These are phyloP conservation scores for Acronicta aceris DNA, from an alignment of 2,888 invertebrate genomes.

Conservation along the genomic window DNA sequence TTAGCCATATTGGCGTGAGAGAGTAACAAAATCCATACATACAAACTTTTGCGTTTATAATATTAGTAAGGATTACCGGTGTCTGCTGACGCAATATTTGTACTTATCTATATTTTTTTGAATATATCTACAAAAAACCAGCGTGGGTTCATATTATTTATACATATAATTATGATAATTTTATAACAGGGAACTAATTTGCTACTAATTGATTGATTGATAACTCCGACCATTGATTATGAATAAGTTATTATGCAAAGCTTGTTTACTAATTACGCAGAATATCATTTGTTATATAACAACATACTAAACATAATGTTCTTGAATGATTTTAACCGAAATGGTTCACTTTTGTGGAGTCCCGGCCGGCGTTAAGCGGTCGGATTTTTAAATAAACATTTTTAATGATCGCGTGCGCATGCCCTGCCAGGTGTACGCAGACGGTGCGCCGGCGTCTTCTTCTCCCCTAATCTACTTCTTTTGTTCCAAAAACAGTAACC, in stretches of 20 bases:
- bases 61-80: too few relatives aligned
- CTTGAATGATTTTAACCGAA: constrained; percentile 44
- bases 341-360: constrained; percentile 70
- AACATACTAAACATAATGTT: constrained; percentile 37
- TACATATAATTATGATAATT: too few relatives aligned
- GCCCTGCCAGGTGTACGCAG: constrained; percentile 86
- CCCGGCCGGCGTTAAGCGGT: constrained; percentile 83
- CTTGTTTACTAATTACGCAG: constrained; percentile 42
- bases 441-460: constrained; percentile 76
- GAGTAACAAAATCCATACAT: too few relatives aligned
- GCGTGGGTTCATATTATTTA: too few relatives aligned
- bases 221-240: constrained; percentile 12
- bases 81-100: constrained; percentile 25
- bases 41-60: too few relatives aligned
- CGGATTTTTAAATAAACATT: constrained; percentile 90
- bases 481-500: constrained; percentile 87
- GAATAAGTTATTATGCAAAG: constrained; percentile 13
- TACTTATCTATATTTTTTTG: not conserved
- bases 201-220: constrained; percentile 32
- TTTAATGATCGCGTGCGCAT: constrained; percentile 88
- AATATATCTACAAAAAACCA: too few relatives aligned
- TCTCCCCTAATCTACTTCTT: constrained; percentile 72
- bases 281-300: constrained; percentile 37
- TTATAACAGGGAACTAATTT: constrained; percentile 1
- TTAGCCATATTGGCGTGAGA: too few relatives aligned